phyloP scores from a whole-genome alignment of 1,140 invertebrate genomes.

The Varroa destructor region DNA sequence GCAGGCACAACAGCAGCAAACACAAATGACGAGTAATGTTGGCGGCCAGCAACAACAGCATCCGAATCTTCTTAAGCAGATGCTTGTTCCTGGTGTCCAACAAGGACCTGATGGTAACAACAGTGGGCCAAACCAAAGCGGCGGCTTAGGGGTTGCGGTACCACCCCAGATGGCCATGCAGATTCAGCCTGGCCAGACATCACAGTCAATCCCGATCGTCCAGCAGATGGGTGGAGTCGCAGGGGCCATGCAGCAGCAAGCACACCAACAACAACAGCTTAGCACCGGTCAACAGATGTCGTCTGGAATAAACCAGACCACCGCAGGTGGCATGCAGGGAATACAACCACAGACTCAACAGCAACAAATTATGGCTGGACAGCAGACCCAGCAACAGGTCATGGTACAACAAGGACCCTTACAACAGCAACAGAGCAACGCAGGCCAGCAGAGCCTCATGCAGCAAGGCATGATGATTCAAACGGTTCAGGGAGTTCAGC shows the following conservation, averaged over 20 bases:
- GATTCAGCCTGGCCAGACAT: too few relatives aligned
- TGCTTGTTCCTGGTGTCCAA: neutral
- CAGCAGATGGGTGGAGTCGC: too few relatives aligned
- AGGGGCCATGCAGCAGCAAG: neutral
- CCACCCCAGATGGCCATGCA: too few relatives aligned
- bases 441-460: too few relatives aligned
- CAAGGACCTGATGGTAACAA: too few relatives aligned
- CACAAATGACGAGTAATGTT: neutral
- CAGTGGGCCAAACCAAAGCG: too few relatives aligned
- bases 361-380: slow-evolving; percentile 13
- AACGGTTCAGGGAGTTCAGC: too few relatives aligned
- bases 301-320: neutral
- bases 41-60: neutral
- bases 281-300: neutral
- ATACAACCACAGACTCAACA: neutral
- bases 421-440: too few relatives aligned
- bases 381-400: neutral
- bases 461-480: too few relatives aligned
- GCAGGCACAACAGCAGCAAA: neutral
- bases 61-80: slow-evolving; percentile 11
- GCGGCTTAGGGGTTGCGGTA: too few relatives aligned
- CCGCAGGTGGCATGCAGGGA: neutral
- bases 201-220: too few relatives aligned
- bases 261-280: slow-evolving; percentile 17
- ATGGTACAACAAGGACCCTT: neutral